Base-by-base conservation (phyloP, 2,113 vertebrate genomes). In the Merops nubicus region DNA sequence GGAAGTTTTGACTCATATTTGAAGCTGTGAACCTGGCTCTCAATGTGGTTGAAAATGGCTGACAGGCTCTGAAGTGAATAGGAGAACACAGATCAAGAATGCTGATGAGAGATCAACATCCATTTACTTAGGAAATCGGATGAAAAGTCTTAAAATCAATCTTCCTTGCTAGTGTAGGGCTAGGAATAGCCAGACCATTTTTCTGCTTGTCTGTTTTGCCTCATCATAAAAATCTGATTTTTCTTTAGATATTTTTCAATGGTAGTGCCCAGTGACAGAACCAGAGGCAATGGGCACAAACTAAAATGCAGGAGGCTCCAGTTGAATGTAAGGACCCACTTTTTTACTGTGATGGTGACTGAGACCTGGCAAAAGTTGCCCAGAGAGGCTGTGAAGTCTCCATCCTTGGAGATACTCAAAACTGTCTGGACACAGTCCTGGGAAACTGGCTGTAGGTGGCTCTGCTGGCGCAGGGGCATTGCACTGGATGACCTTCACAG, bases 381-480 rank as follows among this genome's bases (percentile, higher is more conserved):
- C 40, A 50, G 13, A 28, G 25, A 19, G 25, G 19, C 10, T 48
- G 13, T 40, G 0, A 0, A 31, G 23, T 59, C 5, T 59, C 9
- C 8, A 8, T 7, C 5, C 20, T 0, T 34, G 34, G 48, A 60
- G 16, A 60, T 21, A 8, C 2, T 28, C 43, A 56, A 21, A 88
- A 64, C 43, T 2, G 0, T 20, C 79, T 59, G 43, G 33, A 31
- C 14, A 50, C 8, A 43, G 16, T n/a, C 11, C 3, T 11, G 6
- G 12, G 12, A 54, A 81, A 3, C 38, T 18, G 18, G 34, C 25
- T 68, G 17, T 21, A 34, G 26, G 7, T 14, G 33, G 14, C 22
- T 48, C 11, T 60, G 40, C 12, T 59, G n/a, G n/a, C 63, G 29
- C 57, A 42, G 4, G 3, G 16, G 3, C 13, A 0, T 74, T 70